Evolutionary conservation across 1,140 invertebrate genomes (phyloP), one percentile per base, ranked within the genome.

Genomic region (Coptotermes formosanus): DNA sequence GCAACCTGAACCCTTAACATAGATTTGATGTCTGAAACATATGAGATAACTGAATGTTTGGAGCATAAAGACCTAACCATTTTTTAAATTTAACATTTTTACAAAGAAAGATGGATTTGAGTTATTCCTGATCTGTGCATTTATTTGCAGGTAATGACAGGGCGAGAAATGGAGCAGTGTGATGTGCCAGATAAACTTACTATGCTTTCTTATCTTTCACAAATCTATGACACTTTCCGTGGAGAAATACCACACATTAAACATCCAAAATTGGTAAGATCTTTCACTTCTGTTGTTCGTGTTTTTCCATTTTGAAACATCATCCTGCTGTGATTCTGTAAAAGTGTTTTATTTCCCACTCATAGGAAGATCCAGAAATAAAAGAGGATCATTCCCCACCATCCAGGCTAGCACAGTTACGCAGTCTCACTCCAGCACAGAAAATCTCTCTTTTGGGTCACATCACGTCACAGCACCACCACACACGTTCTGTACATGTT

Each of bases 121-220:
- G 30, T 32, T 87, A 82, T 30, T 43, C 23, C 19, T 82, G 81
- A 82, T 25, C 14, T 85, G 43, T 23, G 0, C 43, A 86, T 52
- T 52, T 84, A n/a, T 82, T 89, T 89, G 59, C 85, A 94, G 93
- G 91, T 95, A 69, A 96, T 97, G 95, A 95, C 93, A 44, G 96
- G 94, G n/a, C 92, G 94, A 87, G 96, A 97, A 90, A 96, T 97
- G 92, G 93, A 94, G 7, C 92, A 94, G 81, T 93, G 94, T 88
- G 93, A 93, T 32, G 92, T 94, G 69, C 94, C 95, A 19, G 96
- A 98, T 89, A 95, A 95, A 88, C 91, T 96, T 48, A 92, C 93
- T 4, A 95, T 97, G 94, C 93, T 97, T 69, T 94, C 95, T 82
- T 98, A 98, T 90, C 91, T 98, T 81, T 95, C 96, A n/a, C 96